Percentiles rank a stretch among this genome's conserved stretches.
Conservation (phyloP, 2,888 invertebrate genomes). For the Philereme transversata region DNA sequence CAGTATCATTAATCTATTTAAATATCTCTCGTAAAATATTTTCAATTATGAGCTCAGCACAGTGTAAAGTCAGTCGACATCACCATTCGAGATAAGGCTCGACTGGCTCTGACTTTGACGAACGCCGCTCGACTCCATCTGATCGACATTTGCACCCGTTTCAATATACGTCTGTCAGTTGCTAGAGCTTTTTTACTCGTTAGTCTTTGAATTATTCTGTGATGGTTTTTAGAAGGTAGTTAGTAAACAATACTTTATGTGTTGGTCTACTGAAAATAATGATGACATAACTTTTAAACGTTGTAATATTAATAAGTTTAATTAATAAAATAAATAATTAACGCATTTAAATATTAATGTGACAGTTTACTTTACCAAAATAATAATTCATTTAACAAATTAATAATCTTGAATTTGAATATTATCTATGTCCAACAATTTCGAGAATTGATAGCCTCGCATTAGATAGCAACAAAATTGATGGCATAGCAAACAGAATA, state of each 20-base stretch:
- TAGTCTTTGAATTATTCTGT: background rate
- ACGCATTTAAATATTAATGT: background rate
- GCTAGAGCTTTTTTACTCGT: constrained; percentile 3
- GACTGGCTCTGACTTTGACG: constrained; percentile 63
- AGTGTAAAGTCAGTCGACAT: constrained; percentile 50
- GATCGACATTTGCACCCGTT: constrained; percentile 63
- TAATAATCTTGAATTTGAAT: constrained; percentile 34
- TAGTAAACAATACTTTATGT: background rate
- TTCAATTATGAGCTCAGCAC: constrained; percentile 29
- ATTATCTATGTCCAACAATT: constrained; percentile 39
- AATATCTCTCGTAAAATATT: too few species aligned
- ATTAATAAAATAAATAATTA: too few species aligned
- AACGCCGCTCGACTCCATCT: constrained; percentile 55
- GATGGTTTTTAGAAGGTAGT: background rate
- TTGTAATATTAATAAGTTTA: too few species aligned
- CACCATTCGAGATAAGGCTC: constrained; percentile 56
- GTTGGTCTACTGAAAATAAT: too few species aligned
- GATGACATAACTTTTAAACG: too few species aligned
- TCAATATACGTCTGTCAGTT: constrained; percentile 49
- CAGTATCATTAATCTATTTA: too few species aligned
- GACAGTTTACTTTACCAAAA: constrained; percentile 16
- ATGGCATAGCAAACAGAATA: constrained; percentile 59
- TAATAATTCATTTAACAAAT: constrained; percentile 33
- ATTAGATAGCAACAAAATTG: constrained; percentile 53
- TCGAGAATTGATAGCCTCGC: constrained; percentile 39